Evolutionary conservation across 1,140 invertebrate species (phyloP).

Genomic region (Cydia splendana): DNA sequence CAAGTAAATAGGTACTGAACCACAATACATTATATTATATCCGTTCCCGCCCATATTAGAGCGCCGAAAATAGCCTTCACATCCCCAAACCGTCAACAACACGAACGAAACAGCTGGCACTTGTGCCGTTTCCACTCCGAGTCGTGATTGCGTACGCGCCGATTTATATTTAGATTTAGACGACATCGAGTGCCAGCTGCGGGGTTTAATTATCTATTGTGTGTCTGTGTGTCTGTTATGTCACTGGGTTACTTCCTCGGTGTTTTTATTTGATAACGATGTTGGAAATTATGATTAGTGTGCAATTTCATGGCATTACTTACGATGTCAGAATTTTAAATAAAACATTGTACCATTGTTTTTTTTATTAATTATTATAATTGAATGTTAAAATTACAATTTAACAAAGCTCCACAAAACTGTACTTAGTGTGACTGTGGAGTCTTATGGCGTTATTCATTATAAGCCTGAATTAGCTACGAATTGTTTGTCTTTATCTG

Average conservation of each 20-base stretch:
- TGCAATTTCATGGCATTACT: too few species aligned
- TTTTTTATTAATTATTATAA: too few species aligned
- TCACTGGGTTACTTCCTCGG: conserved; percentile 6
- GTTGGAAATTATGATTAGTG: neutral
- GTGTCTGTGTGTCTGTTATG: neutral
- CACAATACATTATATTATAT: neutral
- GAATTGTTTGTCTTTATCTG: too few species aligned
- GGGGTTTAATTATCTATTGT: conserved; percentile 3
- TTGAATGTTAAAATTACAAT: too few species aligned
- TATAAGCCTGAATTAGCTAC: too few species aligned
- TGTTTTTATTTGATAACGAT: neutral
- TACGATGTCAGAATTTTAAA: too few species aligned
- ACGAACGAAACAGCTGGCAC: neutral
- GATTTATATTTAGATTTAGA: neutral
- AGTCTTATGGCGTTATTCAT: too few species aligned
- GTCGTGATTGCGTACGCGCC: neutral
- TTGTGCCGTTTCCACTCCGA: neutral
- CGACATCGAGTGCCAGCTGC: neutral
- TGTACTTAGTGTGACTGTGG: too few species aligned
- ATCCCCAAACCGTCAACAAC: neutral
- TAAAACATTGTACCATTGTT: too few species aligned
- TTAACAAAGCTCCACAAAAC: too few species aligned
- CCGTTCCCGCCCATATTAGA: neutral
- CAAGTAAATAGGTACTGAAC: neutral
- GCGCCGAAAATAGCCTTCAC: neutral